Base-by-base conservation (phyloP, 2,113 vertebrate species). In the Butastur rufipennis region DNA sequence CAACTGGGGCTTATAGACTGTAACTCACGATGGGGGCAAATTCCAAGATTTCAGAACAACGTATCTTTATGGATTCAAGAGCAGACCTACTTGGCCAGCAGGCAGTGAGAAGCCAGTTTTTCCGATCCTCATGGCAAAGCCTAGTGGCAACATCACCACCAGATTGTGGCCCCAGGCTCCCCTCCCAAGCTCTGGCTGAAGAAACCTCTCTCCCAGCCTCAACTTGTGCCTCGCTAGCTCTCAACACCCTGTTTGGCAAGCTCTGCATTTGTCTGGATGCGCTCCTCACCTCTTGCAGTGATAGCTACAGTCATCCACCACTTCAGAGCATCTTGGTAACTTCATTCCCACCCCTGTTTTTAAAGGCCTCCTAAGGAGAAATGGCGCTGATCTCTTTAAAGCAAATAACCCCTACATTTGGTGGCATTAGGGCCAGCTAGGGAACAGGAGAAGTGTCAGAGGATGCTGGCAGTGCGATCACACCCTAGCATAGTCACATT, bases 401-500 rank as follows among this genome's bases (percentile, higher is more conserved):
- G 74, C 77, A 92, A 88, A 90, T 86, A 93, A 91, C 43, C 61
- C 61, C 58, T 83, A 48, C 58, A 78, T 78, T 63, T 47, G 61
- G 63, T 72, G 81, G 85, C 74, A 83, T 78, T 93, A 85, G 91
- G 91, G 67, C 77, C 50, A 91, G 72, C 74, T 88, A 90, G 80
- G 61, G 62, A 90, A 90, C 67, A 94, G 75, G 42, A 93, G 70
- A 88, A 73, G 77, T 84, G 74, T 94, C 59, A 70, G 81, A 94
- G 88, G 86, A 94, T 97, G 95, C 96, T 96, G 95, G 84, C 88
- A 92, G 88, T 81, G 96, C 1, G 25, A 97, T 98, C 94, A 71
- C 95, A 95, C 94, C 65, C 91, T 74, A 45, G 78, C 81, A 75
- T 21, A 92, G 93, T 89, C 96, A 91, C 93, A 97, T 97, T 98